Evolutionary conservation across 2,113 vertebrate genomes (phyloP).

Genomic region (Pyxicephalus adspersus): DNA sequence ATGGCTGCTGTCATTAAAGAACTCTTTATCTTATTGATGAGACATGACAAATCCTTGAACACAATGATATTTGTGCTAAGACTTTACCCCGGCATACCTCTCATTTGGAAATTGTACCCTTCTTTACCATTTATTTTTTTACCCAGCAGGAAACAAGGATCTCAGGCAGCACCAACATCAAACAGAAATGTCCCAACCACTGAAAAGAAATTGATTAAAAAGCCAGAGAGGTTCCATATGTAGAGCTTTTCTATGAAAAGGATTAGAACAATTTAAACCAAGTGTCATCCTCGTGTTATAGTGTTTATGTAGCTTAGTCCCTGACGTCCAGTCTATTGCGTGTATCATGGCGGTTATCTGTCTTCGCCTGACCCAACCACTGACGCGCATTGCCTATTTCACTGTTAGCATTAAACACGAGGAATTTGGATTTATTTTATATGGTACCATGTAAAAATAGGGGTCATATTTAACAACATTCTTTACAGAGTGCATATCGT

Average conservation of each 20-base stretch:
- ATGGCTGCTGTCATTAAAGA: background rate
- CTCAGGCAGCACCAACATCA: background rate
- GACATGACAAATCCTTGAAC: background rate
- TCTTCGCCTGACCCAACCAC: background rate
- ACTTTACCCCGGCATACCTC: background rate
- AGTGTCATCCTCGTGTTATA: slow-evolving; percentile 21
- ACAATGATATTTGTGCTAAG: background rate
- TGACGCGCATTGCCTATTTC: background rate
- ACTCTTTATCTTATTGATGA: background rate
- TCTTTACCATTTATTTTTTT: background rate
- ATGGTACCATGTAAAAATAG: background rate
- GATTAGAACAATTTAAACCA: slow-evolving; percentile 21
- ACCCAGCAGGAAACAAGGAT: background rate
- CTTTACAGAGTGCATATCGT: too few species aligned
- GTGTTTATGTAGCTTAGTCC: slow-evolving; percentile 14
- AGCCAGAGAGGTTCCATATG: slow-evolving; percentile 8
- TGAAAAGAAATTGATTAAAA: background rate
- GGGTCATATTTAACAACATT: too few species aligned
- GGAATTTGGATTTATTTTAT: slow-evolving; percentile 16
- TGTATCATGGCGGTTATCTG: background rate
- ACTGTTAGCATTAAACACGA: background rate
- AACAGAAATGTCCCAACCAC: background rate
- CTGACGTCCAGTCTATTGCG: background rate
- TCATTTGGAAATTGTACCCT: background rate
- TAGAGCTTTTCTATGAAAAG: slow-evolving; percentile 15